Evolutionary conservation across 35 echinoderm and acorn worm genomes (phyloP), one percentile per base, ranked within the genome.

Genomic region (Lytechinus variegatus): DNA sequence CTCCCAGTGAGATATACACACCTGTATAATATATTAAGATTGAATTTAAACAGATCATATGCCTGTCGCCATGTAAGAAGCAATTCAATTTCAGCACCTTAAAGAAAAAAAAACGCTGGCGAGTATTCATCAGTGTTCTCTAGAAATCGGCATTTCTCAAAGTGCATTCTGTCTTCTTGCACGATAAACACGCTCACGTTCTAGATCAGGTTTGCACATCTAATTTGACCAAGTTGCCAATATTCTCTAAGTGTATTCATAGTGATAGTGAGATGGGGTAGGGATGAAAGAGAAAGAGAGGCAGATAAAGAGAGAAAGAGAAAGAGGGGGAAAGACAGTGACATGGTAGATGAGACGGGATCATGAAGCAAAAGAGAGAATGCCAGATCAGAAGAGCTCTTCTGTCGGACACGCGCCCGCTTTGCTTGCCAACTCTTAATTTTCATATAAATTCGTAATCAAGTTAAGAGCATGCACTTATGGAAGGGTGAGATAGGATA

Each of bases 361-460:
- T 44, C 33, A 44, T 44, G 33, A 44, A 44, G 33, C 33, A 44
- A 44, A 44, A 44, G 33, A 44, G 33, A 44, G 33, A 44, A 44
- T 44, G 33, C 33, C 33, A 44, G 33, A 44, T 44, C 61, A 16
- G 61, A 71, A 19, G 61, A 71, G 61, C 51, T 52, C 28, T 89
- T 89, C 9, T 33, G 11, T 51, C 51, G 27, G 28, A 89, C 87
- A 89, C 87, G 52, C 87, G 87, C 87, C 87, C 87, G 87, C 87
- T 29, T 53, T 53, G 52, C 54, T 53, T 93, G 52, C 53, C 91
- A 54, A 93, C 24, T 56, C 91, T 93, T 93, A 93, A 93, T 93
- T 93, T 93, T 56, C 91, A 93, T 93, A 93, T 93, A 93, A 21
- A 54, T 93, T 93, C 91, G 91, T 93, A 93, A 93, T 93, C 91